Conservation (phyloP, 2,797 vertebrate species). For the Hemibagrus guttatus region DNA sequence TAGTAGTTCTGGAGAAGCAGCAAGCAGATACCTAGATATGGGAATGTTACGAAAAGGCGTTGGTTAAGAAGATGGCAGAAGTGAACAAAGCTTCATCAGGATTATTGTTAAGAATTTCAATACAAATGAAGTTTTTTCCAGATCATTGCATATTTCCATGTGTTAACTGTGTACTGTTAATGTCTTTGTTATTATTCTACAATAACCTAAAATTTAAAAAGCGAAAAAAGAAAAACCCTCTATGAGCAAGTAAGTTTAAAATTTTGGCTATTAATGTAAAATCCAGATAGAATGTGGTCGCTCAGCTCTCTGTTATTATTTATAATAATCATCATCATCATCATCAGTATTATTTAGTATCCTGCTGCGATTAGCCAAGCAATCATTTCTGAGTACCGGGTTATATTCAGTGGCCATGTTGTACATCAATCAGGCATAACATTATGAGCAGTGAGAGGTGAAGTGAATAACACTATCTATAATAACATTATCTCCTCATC, state of each 20-base stretch:
- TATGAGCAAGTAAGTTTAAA: background rate
- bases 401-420: background rate
- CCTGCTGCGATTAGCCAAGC: background rate
- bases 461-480: no score
- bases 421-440: background rate
- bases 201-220: background rate
- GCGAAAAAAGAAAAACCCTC: background rate
- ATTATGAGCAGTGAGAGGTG: no score
- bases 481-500: no score
- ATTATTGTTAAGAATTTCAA: background rate
- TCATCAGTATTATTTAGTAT: background rate
- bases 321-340: background rate
- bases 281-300: background rate
- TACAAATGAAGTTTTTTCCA: background rate
- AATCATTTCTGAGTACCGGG: background rate
- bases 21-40: background rate
- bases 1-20: background rate
- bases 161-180: background rate
- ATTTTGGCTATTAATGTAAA: background rate
- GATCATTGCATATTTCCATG: background rate
- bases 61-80: background rate
- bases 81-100: background rate
- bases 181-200: background rate
- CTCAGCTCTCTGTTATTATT: background rate
- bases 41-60: background rate